These are phyloP conservation scores for Lycaena phlaeas DNA, from an alignment of 2,888 invertebrate species.

Conservation along the genomic window DNA sequence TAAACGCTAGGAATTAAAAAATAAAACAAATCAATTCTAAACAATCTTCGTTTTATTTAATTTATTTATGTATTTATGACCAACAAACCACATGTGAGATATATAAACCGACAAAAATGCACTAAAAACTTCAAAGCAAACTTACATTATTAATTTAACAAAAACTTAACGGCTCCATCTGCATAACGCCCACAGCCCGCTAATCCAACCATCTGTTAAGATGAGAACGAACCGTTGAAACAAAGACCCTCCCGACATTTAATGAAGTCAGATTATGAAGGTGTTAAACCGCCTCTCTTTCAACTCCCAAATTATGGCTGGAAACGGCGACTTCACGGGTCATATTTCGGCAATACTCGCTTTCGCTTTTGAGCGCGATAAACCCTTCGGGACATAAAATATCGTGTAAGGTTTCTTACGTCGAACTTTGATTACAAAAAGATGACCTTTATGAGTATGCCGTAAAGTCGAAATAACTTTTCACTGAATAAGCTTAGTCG, in stretches of 20 bases:
- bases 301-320: constrained; percentile 68
- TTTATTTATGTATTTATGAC: too few species aligned
- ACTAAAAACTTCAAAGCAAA: constrained; percentile 13
- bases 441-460: constrained; percentile 7
- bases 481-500: constrained; percentile 6
- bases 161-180: constrained; percentile 10
- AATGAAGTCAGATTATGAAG: constrained; percentile 72
- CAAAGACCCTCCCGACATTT: constrained; percentile 65
- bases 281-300: constrained; percentile 69
- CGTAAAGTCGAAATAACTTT: constrained; percentile 7
- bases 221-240: constrained; percentile 65
- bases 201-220: constrained; percentile 68
- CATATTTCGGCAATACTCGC: constrained; percentile 55
- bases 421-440: constrained; percentile 8
- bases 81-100: too few species aligned
- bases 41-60: too few species aligned
- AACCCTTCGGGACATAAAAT: constrained; percentile 24
- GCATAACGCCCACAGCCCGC: constrained; percentile 47
- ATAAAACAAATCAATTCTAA: too few species aligned
- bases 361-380: constrained; percentile 39
- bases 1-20: too few species aligned
- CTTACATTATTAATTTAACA: constrained; percentile 5
- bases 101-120: too few species aligned
- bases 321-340: constrained; percentile 53
- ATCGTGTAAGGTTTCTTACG: constrained; percentile 7